These are phyloP conservation scores for Drosophila parabipectinata DNA, from an alignment of 1,140 invertebrate species.

Conservation along the genomic window DNA sequence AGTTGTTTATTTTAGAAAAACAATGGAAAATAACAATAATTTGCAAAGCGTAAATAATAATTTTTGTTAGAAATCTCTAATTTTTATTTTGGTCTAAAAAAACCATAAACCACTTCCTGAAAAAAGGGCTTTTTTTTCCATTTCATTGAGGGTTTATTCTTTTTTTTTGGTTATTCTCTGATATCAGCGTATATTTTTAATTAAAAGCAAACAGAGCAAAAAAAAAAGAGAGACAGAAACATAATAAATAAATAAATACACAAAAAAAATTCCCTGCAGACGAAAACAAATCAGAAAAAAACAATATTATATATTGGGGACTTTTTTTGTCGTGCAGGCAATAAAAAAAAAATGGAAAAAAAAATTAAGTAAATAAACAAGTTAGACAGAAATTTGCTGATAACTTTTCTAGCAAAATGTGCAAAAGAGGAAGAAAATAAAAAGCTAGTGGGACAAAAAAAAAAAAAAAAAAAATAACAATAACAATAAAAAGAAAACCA, in stretches of 20 bases:
- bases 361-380: constrained; percentile 38
- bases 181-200: constrained; percentile 64
- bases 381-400: constrained; percentile 58
- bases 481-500: constrained; percentile 2
- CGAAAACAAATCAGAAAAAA: constrained; percentile 33
- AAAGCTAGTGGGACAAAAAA: constrained; percentile 13
- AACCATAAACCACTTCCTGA: constrained; percentile 9
- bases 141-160: constrained; percentile 7
- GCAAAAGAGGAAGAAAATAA: constrained; percentile 5
- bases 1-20: constrained; percentile 20
- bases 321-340: constrained; percentile 15
- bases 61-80: background rate
- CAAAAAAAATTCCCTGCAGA: constrained; percentile 17
- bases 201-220: constrained; percentile 48
- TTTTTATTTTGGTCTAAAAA: background rate
- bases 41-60: constrained; percentile 35
- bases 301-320: constrained; percentile 4
- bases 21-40: constrained; percentile 15
- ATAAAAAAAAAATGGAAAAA: constrained; percentile 22
- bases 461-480: constrained; percentile 1
- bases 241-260: background rate
- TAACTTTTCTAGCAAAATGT: constrained; percentile 35
- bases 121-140: constrained; percentile 20
- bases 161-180: constrained; percentile 9
- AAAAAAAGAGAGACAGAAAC: background rate